phyloP scores from a whole-genome alignment of 2,888 invertebrate genomes.

The Choristoneura rosaceana region DNA sequence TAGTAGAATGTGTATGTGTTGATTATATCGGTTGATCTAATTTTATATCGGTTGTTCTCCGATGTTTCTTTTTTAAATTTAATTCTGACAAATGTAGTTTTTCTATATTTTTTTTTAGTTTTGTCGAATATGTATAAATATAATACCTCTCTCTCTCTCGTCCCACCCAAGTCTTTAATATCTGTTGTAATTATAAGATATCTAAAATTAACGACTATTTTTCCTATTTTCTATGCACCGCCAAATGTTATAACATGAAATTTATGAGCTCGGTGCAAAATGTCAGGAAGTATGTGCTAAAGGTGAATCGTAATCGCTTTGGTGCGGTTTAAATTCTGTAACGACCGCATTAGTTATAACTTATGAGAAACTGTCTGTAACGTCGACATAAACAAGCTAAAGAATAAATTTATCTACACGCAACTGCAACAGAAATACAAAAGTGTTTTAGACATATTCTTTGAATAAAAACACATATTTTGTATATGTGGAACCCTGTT shows the following conservation, averaged over 20 bases:
- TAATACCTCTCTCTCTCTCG: too few relatives aligned
- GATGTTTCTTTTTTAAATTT: too few relatives aligned
- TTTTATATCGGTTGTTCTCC: too few relatives aligned
- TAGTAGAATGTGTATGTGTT: too few relatives aligned
- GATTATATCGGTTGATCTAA: too few relatives aligned
- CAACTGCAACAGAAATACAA: background rate
- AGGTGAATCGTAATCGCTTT: slow-evolving; percentile 40
- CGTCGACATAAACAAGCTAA: slow-evolving; percentile 58
- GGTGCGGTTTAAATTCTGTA: slow-evolving; percentile 60
- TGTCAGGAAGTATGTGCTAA: slow-evolving; percentile 12
- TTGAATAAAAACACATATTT: too few relatives aligned
- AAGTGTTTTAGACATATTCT: too few relatives aligned
- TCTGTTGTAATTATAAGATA: background rate
- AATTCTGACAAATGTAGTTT: too few relatives aligned
- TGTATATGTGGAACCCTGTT: too few relatives aligned
- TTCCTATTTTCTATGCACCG: background rate
- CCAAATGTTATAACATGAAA: slow-evolving; percentile 7
- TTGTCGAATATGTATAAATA: too few relatives aligned
- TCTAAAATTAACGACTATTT: background rate
- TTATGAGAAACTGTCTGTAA: slow-evolving; percentile 55
- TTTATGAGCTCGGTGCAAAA: slow-evolving; percentile 22
- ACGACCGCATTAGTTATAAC: slow-evolving; percentile 57
- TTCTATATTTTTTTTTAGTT: too few relatives aligned
- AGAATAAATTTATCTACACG: slow-evolving; percentile 13
- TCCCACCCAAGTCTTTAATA: background rate